These are phyloP conservation scores for Hypomecis atomaria DNA, from an alignment of 2,888 invertebrate species.

Conservation along the genomic window DNA sequence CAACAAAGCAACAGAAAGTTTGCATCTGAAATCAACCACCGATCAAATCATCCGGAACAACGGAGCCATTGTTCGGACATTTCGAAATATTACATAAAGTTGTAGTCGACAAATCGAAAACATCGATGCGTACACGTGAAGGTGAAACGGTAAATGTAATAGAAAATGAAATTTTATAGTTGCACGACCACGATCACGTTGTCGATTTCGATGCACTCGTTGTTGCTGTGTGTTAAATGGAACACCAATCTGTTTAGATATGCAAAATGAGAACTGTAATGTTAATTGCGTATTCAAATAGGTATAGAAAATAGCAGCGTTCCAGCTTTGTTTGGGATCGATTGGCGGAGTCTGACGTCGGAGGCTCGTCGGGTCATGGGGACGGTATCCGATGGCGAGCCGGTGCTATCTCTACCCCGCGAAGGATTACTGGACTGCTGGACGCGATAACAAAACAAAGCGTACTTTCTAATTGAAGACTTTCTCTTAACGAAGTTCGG, in stretches of 20 bases:
- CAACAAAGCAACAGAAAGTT: conserved; percentile 68
- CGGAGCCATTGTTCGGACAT: conserved; percentile 44
- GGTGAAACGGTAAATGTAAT: conserved; percentile 44
- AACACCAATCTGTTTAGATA: conserved; percentile 63
- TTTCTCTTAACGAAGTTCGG: conserved; percentile 71
- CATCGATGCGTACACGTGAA: conserved; percentile 35
- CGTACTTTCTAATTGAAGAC: conserved; percentile 73
- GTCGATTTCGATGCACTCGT: conserved; percentile 53
- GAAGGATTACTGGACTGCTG: conserved; percentile 58
- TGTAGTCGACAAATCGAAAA: conserved; percentile 36
- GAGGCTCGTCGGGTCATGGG: background rate
- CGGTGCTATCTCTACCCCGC: conserved; percentile 49
- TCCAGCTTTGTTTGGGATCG: conserved; percentile 20
- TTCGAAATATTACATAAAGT: conserved; percentile 39
- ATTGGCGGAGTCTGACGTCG: conserved; percentile 18
- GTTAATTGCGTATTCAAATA: conserved; percentile 63
- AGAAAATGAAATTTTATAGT: conserved; percentile 58
- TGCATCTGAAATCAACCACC: conserved; percentile 66
- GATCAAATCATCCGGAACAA: conserved; percentile 52
- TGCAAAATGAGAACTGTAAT: conserved; percentile 66
- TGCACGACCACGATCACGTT: conserved; percentile 54
- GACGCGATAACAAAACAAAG: conserved; percentile 72
- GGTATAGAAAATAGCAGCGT: conserved; percentile 56
- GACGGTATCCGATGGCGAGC: conserved; percentile 51
- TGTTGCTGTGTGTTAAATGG: conserved; percentile 55